These are phyloP conservation scores for pig (Sus scrofa) DNA, from an alignment of 2,113 vertebrate genomes.

Conservation along the genomic window DNA sequence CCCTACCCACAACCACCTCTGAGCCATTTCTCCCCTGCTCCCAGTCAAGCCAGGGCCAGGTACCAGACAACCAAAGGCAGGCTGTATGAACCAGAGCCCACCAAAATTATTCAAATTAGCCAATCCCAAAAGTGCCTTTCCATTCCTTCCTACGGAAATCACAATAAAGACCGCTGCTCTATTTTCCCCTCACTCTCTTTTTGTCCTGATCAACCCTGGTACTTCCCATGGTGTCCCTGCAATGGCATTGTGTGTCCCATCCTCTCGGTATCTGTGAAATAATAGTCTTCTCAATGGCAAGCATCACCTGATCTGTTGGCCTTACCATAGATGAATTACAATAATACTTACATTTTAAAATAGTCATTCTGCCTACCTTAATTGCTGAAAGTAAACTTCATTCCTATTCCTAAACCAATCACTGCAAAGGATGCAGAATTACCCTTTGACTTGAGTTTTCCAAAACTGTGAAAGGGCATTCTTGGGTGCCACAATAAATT, in stretches of 20 bases:
- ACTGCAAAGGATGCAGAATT: background rate
- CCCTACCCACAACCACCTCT: background rate
- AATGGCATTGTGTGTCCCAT: background rate
- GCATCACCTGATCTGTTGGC: background rate
- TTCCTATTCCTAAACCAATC: background rate
- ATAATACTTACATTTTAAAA: background rate
- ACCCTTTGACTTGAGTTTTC: background rate
- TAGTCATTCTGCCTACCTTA: background rate
- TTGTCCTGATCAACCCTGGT: background rate
- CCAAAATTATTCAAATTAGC: background rate
- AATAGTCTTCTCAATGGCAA: background rate
- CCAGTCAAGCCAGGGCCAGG: background rate
- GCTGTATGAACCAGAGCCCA: background rate
- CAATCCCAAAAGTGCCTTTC: background rate
- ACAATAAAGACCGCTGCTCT: background rate
- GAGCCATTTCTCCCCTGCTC: background rate
- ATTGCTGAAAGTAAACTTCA: background rate
- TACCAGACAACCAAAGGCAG: background rate
- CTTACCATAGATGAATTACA: background rate
- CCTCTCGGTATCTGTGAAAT: background rate
- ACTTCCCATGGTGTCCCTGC: background rate
- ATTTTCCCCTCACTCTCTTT: background rate
- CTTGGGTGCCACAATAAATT: background rate
- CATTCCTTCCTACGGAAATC: background rate
- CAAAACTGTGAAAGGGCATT: background rate